Base-by-base conservation (phyloP, 1,140 invertebrate genomes). In the Vollenhovia emeryi region DNA sequence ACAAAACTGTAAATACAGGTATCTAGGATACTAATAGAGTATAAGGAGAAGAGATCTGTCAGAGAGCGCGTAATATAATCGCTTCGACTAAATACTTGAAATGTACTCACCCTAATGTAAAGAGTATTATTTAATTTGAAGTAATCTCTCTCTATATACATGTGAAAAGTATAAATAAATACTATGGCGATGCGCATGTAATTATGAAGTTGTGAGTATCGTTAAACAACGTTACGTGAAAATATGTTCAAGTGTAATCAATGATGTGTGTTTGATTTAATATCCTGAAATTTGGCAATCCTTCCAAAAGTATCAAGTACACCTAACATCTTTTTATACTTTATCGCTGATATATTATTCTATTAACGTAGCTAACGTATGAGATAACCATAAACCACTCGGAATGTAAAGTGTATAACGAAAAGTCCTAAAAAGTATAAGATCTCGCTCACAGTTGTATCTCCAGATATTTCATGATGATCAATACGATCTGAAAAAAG, bases 1-100 rank as follows among this genome's bases (percentile, higher is more conserved):
- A n/a, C n/a, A n/a, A n/a, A 55, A 57, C 43, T 80, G 48, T 80
- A 71, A 80, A 80, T 80, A 80, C 6, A 36, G n/a, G n/a, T 71
- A 43, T 57, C 18, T 71, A 24, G 9, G 52, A 43, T 71, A 69
- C 55, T 55, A 80, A 36, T 64, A 43, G 11, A 40, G 69, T 69
- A 13, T 71, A 55, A 64, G 55, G 18, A 69, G 15, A 57, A 68
- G 7, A 40, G 6, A 11, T 76, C 15, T 62, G 6, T 33, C 15
- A n/a, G 0, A 3, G 33, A 36, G 33, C 33, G 13, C 8, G 8
- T 36, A 71, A 71, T 33, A 71, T n/a, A n/a, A n/a, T 33, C 15
- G 15, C 27, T 50, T 30, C n/a, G 11, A 11, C 5, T 75, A 74
- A 40, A 59, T 40, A 62, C 7, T 45, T 76, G 43, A 45, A 57